Conservation (phyloP, 2,797 vertebrate species). For the Emydoidea blandingii region DNA sequence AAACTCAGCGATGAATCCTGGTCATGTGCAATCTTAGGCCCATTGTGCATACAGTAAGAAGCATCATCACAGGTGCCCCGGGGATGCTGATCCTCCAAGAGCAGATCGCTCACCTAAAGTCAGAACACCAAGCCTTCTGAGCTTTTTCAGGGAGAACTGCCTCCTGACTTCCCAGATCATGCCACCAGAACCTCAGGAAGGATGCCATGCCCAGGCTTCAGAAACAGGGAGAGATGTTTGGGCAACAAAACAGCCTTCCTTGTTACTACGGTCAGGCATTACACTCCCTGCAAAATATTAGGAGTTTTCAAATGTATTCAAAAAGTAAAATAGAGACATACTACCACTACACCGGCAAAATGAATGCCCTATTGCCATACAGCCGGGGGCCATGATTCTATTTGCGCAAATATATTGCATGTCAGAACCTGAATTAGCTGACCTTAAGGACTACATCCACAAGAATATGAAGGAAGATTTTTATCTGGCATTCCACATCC, state of each 20-base stretch:
- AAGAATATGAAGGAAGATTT: background rate
- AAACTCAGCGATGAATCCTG: no score
- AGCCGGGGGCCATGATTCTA: background rate
- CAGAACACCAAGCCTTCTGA: background rate
- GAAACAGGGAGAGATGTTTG: background rate
- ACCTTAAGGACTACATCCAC: background rate
- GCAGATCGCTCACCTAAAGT: no score
- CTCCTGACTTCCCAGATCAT: background rate
- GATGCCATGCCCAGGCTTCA: background rate
- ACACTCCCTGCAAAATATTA: background rate
- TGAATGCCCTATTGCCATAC: background rate
- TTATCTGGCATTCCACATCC: background rate
- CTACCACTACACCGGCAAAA: background rate
- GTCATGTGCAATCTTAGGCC: no score
- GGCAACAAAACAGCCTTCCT: background rate
- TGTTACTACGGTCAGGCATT: background rate
- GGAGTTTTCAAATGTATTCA: background rate
- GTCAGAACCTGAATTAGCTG: background rate
- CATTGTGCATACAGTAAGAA: no score
- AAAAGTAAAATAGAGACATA: background rate
- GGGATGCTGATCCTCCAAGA: no score
- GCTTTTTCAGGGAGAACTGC: background rate
- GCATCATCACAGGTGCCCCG: no score
- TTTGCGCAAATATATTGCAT: background rate
- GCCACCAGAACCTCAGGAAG: background rate